Evolutionary conservation across 2,888 invertebrate genomes (phyloP).

Genomic region (Drosophila algonquin): DNA sequence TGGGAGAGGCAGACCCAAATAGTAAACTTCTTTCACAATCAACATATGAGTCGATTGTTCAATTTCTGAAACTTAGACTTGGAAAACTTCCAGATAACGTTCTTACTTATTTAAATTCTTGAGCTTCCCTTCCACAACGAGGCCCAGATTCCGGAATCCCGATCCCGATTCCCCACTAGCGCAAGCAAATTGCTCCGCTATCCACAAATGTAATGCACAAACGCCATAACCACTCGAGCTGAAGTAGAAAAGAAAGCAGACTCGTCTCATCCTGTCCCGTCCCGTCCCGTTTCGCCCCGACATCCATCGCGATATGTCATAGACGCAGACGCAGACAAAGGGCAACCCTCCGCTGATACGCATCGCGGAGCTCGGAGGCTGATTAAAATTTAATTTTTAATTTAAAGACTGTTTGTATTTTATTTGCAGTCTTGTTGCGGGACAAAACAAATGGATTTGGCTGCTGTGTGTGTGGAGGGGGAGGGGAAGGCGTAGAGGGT

Average conservation of each 20-base stretch:
- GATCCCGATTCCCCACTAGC: background rate
- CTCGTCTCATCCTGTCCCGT: conserved; percentile 11
- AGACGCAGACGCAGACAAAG: conserved; percentile 61
- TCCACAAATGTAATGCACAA: conserved; percentile 13
- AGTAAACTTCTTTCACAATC: too few species aligned
- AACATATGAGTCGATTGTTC: too few species aligned
- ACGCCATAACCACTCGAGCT: conserved; percentile 43
- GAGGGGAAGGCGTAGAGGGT: background rate
- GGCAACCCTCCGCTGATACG: conserved; percentile 50
- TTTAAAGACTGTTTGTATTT: conserved; percentile 80
- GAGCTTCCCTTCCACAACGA: too few species aligned
- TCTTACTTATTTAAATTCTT: background rate
- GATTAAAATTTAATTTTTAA: conserved; percentile 83
- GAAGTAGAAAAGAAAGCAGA: conserved; percentile 52
- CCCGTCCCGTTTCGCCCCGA: too few species aligned
- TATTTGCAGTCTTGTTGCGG: conserved; percentile 65
- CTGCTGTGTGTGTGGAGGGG: background rate
- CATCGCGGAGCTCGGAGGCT: conserved; percentile 51
- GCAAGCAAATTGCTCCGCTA: conserved; percentile 29
- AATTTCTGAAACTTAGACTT: background rate
- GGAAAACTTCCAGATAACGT: too few species aligned
- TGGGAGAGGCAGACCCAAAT: background rate
- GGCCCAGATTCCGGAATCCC: background rate
- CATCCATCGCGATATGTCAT: conserved; percentile 67
- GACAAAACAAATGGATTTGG: conserved; percentile 45